Conservation (phyloP, 1,140 invertebrate genomes). For the Arctopsyche grandis region DNA sequence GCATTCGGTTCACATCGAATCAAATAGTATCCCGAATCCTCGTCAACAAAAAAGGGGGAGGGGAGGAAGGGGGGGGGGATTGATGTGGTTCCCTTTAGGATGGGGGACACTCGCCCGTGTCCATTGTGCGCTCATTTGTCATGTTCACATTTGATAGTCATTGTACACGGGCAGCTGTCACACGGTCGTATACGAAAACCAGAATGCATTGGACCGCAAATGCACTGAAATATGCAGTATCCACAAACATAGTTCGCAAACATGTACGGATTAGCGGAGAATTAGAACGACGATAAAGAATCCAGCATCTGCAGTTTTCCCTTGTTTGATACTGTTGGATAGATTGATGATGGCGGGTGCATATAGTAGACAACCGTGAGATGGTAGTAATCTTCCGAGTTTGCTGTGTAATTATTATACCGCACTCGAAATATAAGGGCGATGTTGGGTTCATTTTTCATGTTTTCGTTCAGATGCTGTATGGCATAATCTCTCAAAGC, state of each 20-base stretch:
- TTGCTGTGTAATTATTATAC: too few species aligned
- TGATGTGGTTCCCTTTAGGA: not conserved
- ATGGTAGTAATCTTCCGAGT: too few species aligned
- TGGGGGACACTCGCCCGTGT: conserved; percentile 1
- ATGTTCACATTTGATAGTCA: conserved; percentile 19
- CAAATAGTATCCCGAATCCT: not conserved
- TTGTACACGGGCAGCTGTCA: conserved; percentile 22
- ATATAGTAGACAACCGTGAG: too few species aligned
- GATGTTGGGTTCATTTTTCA: too few species aligned
- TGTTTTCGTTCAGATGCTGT: too few species aligned
- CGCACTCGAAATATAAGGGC: too few species aligned
- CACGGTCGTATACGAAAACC: not conserved
- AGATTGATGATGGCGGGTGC: too few species aligned
- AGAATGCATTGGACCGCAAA: conserved; percentile 24
- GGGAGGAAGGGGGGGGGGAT: not conserved
- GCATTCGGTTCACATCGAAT: not conserved
- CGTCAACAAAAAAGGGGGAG: not conserved
- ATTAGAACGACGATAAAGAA: too few species aligned
- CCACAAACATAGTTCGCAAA: not conserved
- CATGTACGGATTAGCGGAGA: too few species aligned
- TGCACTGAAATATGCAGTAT: conserved; percentile 5
- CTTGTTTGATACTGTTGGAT: too few species aligned
- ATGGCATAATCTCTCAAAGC: too few species aligned
- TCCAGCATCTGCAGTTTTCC: too few species aligned
- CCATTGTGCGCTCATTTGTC: conserved; percentile 14